Percentiles rank a stretch among this genome's conserved stretches.
Evolutionary conservation across 2,888 invertebrate species (phyloP).

Genomic region (Lamellibrachia columna): DNA sequence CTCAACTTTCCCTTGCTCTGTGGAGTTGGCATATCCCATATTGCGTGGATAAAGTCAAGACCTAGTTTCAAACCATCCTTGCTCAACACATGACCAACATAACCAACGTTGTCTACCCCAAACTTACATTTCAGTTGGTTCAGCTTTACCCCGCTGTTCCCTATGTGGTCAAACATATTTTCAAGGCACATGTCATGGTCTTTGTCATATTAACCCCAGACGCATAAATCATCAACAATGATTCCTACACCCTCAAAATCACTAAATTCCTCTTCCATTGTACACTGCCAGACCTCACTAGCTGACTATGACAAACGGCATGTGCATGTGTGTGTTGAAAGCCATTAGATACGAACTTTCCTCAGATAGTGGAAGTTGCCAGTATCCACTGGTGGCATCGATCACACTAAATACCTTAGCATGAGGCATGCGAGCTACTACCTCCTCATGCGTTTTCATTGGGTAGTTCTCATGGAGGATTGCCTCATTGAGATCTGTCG

Average conservation of each 20-base stretch:
- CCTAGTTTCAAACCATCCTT: too few species aligned
- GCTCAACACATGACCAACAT: too few species aligned
- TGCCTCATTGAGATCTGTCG: neutral
- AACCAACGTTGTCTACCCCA: too few species aligned
- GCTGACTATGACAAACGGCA: conserved; percentile 17
- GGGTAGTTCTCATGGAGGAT: conserved; percentile 21
- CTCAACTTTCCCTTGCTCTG: neutral
- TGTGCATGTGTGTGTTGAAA: neutral
- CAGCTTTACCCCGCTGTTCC: too few species aligned
- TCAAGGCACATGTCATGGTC: too few species aligned
- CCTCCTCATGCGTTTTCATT: neutral
- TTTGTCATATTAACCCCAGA: too few species aligned
- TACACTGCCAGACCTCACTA: neutral
- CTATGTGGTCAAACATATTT: too few species aligned
- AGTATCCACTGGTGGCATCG: neutral
- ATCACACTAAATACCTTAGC: conserved; percentile 14
- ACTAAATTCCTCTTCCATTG: conserved; percentile 19
- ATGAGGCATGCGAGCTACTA: neutral
- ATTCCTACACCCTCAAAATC: conserved; percentile 6
- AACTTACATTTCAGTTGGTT: too few species aligned
- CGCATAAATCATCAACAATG: neutral
- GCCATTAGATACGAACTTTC: neutral
- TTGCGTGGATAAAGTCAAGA: too few species aligned
- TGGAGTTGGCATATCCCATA: too few species aligned
- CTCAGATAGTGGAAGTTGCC: conserved; percentile 11